These are phyloP conservation scores for Neoascia interrupta DNA, from an alignment of 2,888 invertebrate species.

Conservation along the genomic window DNA sequence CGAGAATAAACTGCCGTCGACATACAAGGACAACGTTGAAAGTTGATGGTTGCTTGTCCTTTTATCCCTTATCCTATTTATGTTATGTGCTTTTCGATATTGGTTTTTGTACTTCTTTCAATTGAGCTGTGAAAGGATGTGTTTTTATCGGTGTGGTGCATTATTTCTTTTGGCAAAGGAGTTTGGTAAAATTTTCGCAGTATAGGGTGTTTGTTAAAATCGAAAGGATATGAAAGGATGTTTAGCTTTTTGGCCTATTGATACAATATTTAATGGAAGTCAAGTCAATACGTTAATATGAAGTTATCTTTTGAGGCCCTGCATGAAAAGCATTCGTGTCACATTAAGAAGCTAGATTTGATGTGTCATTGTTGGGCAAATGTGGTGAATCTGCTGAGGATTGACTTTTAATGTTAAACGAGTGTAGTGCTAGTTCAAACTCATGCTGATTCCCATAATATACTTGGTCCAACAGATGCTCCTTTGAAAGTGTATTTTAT, in stretches of 20 bases:
- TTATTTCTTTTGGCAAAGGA: background rate
- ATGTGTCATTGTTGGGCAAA: no score
- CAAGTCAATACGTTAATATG: conserved; percentile 46
- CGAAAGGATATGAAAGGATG: conserved; percentile 40
- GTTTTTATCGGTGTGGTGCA: conserved; percentile 31
- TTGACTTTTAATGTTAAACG: no score
- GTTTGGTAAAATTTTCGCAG: no score
- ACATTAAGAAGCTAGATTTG: no score
- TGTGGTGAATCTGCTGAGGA: no score
- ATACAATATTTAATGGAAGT: conserved; percentile 21
- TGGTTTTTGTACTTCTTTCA: conserved; percentile 41
- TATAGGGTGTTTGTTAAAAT: background rate
- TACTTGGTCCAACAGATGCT: no score
- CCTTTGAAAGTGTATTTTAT: no score
- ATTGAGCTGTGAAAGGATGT: conserved; percentile 45
- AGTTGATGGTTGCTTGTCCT: conserved; percentile 37
- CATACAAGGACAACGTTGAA: conserved; percentile 11
- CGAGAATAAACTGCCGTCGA: conserved; percentile 41
- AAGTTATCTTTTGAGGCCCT: conserved; percentile 42
- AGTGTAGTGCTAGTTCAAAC: no score
- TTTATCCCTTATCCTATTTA: conserved; percentile 34
- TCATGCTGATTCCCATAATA: no score
- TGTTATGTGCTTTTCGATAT: background rate
- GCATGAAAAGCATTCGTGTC: conserved; percentile 33
- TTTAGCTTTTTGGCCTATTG: background rate